These are phyloP conservation scores for Drosophila nannoptera DNA, from an alignment of 1,140 invertebrate species.

Conservation along the genomic window DNA sequence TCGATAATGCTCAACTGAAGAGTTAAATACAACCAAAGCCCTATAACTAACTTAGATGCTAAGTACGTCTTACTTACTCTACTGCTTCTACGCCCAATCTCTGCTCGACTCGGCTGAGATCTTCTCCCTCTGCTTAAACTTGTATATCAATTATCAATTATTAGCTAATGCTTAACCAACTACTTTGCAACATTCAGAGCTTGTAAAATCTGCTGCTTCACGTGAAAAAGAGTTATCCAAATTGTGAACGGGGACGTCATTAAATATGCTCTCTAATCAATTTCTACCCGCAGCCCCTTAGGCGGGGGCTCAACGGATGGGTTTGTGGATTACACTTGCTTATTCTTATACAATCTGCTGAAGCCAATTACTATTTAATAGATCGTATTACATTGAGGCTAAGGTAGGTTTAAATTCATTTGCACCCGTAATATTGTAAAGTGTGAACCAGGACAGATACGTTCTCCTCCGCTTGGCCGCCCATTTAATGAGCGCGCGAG, in stretches of 20 bases:
- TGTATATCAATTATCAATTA: constrained; percentile 2
- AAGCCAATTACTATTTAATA: constrained; percentile 25
- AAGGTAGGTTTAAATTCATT: constrained; percentile 43
- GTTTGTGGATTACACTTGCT: background rate
- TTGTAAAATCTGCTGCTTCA: background rate
- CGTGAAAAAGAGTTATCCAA: background rate
- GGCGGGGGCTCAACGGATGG: too few relatives aligned
- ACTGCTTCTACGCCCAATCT: background rate
- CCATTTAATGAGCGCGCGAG: background rate
- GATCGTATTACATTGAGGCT: constrained; percentile 22
- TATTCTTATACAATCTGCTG: constrained; percentile 5
- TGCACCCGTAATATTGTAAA: constrained; percentile 45
- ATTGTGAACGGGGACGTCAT: background rate
- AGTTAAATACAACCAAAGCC: constrained; percentile 16
- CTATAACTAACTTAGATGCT: constrained; percentile 3
- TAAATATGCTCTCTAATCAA: too few relatives aligned
- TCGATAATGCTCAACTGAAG: constrained; percentile 35
- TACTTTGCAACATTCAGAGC: background rate
- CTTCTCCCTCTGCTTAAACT: background rate
- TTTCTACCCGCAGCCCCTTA: too few relatives aligned
- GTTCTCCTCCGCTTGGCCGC: background rate
- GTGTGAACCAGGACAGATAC: background rate
- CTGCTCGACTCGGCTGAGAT: background rate
- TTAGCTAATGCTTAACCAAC: constrained; percentile 1
- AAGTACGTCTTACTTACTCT: background rate